These are phyloP conservation scores for Pentamera pediparva DNA, from an alignment of 53 echinoderm and acorn worm species.

Conservation along the genomic window DNA sequence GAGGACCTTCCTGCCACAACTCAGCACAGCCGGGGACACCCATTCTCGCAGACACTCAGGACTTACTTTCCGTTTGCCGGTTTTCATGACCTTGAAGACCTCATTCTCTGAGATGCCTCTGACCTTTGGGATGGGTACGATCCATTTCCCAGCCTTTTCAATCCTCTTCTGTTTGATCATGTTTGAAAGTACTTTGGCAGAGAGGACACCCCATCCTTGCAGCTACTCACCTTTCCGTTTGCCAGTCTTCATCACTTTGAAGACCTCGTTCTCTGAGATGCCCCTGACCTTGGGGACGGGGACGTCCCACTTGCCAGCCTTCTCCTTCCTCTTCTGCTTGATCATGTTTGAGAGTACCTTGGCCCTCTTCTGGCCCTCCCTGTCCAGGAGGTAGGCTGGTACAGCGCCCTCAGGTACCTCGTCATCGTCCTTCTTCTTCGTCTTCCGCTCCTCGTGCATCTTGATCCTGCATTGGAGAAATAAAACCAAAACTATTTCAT, in stretches of 20 bases:
- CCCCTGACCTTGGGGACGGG: conserved; percentile 96
- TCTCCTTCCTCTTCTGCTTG: conserved; percentile 98
- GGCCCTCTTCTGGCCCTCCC: conserved; percentile 91
- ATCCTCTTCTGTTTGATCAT: conserved; percentile 99
- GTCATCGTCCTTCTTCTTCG: conserved; percentile 81
- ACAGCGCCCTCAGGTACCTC: conserved; percentile 98
- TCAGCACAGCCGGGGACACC: no score
- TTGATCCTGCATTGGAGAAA: conserved; percentile 64
- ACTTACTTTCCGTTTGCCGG: no score
- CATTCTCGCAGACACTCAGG: no score
- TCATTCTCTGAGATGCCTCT: no score
- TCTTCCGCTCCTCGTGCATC: conserved; percentile 96
- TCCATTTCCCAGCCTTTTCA: conserved; percentile 98
- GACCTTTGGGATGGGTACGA: conserved; percentile 92
- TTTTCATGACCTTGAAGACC: no score
- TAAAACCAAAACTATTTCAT: not conserved
- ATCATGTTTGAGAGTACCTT: conserved; percentile 99
- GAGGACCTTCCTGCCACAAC: no score
- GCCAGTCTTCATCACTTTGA: conserved; percentile 92
- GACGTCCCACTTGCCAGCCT: conserved; percentile 99
- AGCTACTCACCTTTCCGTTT: conserved; percentile 78
- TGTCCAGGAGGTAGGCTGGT: conserved; percentile 90
- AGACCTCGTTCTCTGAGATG: conserved; percentile 86
- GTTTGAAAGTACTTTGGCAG: conserved; percentile 89
- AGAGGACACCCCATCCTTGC: no score